These are phyloP conservation scores for Scaptomyza flava DNA, from an alignment of 2,888 invertebrate species.

Conservation along the genomic window DNA sequence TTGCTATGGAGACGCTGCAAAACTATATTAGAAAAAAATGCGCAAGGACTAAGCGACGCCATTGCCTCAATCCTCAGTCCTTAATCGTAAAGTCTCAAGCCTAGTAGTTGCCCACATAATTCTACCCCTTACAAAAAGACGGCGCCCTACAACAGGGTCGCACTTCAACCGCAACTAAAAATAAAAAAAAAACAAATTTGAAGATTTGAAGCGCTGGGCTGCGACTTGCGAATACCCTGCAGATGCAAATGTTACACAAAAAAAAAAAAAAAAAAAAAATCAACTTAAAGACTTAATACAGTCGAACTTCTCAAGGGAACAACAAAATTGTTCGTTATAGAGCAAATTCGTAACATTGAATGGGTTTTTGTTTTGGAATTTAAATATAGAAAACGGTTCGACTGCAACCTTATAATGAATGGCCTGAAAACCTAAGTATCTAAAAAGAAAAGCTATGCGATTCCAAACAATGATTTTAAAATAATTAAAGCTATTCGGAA, in stretches of 20 bases:
- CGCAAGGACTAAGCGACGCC: slow-evolving; percentile 54
- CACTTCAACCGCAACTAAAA: slow-evolving; percentile 47
- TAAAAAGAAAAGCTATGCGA: no score
- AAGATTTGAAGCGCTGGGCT: neutral
- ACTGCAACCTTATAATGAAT: no score
- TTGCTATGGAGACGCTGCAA: slow-evolving; percentile 74
- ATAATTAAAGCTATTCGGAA: no score
- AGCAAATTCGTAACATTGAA: no score
- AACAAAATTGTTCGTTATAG: no score
- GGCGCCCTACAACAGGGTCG: slow-evolving; percentile 25
- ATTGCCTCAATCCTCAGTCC: slow-evolving; percentile 31
- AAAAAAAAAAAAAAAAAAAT: neutral
- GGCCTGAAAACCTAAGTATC: no score
- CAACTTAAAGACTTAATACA: neutral
- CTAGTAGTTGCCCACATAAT: neutral
- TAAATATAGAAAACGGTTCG: no score
- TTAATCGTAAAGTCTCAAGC: neutral
- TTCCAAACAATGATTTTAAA: no score
- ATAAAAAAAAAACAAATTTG: slow-evolving; percentile 1
- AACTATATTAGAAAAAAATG: slow-evolving; percentile 24
- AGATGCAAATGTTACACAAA: no score
- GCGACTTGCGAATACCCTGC: slow-evolving; percentile 4
- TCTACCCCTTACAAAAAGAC: neutral
- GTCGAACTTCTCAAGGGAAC: no score
- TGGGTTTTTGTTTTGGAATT: no score